Percentiles rank a stretch among this genome's conserved stretches.
These are phyloP conservation scores for Acropora tenuis DNA, from an alignment of 64 coral and sea anemone species.

Conservation along the genomic window DNA sequence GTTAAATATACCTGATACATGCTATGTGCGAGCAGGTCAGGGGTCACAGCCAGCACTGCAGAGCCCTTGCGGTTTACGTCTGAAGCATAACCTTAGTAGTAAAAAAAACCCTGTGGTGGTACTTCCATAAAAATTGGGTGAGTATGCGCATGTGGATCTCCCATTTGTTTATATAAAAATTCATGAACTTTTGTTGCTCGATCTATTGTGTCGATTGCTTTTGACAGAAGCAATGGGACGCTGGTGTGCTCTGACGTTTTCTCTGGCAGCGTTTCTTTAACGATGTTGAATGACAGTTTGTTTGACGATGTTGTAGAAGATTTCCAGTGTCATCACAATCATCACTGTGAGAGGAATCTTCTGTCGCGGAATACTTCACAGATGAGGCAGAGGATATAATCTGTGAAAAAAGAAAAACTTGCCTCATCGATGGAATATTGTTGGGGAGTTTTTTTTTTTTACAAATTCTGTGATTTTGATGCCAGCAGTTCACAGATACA, in stretches of 20 bases:
- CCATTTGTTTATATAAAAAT: not conserved
- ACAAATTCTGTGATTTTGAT: too few relatives aligned
- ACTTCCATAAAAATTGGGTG: not conserved
- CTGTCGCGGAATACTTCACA: not conserved
- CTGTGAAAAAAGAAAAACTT: not conserved
- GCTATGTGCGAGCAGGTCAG: not conserved
- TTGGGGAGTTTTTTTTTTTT: too few relatives aligned
- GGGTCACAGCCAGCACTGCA: not conserved
- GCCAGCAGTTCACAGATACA: too few relatives aligned
- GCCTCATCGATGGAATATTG: too few relatives aligned
- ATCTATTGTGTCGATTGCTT: conserved; percentile 7
- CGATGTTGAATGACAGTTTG: not conserved
- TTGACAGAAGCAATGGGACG: not conserved
- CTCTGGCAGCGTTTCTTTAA: not conserved
- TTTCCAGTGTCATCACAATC: not conserved
- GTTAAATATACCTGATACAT: too few relatives aligned
- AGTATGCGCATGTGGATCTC: not conserved
- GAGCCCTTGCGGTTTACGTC: not conserved
- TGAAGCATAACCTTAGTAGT: not conserved
- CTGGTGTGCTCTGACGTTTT: not conserved
- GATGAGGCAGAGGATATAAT: conserved; percentile 2
- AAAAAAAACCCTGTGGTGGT: not conserved
- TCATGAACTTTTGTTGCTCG: not conserved
- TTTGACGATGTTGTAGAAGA: not conserved
- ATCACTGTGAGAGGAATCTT: not conserved